Percentiles rank a stretch among this genome's conserved stretches.
Conservation (phyloP, 2,797 vertebrate species). For the Champsocephalus gunnari region DNA sequence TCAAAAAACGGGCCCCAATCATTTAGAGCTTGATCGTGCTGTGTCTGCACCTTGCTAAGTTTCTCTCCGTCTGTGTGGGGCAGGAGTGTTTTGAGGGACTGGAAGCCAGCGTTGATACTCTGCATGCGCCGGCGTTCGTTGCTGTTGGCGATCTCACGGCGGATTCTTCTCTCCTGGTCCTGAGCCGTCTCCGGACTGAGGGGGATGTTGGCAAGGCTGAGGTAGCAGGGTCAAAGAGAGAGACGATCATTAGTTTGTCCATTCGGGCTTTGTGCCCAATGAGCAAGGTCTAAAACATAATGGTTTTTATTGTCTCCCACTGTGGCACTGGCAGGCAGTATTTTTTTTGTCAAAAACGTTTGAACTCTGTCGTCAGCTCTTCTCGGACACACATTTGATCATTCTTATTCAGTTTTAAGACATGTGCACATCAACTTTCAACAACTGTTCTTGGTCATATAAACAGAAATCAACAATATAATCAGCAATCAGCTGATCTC, state of each 20-base stretch:
- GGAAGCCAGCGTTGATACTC: conserved; percentile 99
- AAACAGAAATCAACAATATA: conserved; percentile 1
- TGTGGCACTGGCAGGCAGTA: too few relatives aligned
- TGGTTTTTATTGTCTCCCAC: too few relatives aligned
- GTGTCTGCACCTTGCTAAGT: conserved; percentile 78
- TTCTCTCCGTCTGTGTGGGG: conserved; percentile 87
- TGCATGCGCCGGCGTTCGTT: conserved; percentile 98
- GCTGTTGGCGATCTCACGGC: conserved; percentile 98
- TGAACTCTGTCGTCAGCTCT: background rate
- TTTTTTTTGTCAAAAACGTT: too few relatives aligned
- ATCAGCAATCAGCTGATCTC: background rate
- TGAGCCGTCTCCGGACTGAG: conserved; percentile 96
- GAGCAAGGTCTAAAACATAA: too few relatives aligned
- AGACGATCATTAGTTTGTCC: background rate
- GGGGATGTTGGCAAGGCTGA: conserved; percentile 96
- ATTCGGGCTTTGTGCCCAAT: too few relatives aligned
- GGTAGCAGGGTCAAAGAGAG: background rate
- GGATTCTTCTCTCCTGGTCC: conserved; percentile 97
- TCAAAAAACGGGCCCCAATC: background rate
- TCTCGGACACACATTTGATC: background rate
- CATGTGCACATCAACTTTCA: background rate
- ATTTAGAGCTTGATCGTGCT: background rate
- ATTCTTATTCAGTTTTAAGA: background rate
- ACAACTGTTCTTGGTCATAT: background rate
- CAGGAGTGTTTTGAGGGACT: conserved; percentile 98